phyloP scores from a whole-genome alignment of 2,888 invertebrate genomes.

The Mythimna loreyi region DNA sequence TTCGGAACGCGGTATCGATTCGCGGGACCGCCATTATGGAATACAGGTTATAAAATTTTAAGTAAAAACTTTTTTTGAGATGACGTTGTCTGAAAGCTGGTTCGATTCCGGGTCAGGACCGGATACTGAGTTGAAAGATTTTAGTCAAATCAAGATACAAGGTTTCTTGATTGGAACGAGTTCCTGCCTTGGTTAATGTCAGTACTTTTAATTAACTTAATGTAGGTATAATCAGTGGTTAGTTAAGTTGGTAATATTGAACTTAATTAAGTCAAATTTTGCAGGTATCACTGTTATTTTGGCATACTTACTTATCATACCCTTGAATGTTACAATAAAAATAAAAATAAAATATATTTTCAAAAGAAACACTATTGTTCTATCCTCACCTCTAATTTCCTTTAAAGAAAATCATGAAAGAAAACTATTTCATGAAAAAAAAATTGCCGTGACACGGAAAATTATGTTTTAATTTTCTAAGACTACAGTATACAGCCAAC shows the following conservation, averaged over 20 bases:
- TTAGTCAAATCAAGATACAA: slow-evolving; percentile 31
- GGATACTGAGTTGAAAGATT: slow-evolving; percentile 38
- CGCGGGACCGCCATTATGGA: slow-evolving; percentile 69
- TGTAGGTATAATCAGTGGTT: slow-evolving; percentile 8
- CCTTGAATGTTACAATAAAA: no score
- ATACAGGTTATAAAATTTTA: slow-evolving; percentile 59
- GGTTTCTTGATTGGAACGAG: slow-evolving; percentile 39
- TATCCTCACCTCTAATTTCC: not conserved
- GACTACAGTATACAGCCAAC: slow-evolving; percentile 4
- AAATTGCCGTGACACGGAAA: not conserved
- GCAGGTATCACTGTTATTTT: not conserved
- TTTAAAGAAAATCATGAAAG: not conserved
- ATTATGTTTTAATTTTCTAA: slow-evolving; percentile 22
- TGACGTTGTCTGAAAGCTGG: slow-evolving; percentile 49
- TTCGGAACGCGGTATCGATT: slow-evolving; percentile 88
- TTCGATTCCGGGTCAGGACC: slow-evolving; percentile 64
- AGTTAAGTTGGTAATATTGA: slow-evolving; percentile 4
- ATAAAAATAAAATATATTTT: not conserved
- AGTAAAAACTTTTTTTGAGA: slow-evolving; percentile 47
- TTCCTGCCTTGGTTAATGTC: slow-evolving; percentile 33
- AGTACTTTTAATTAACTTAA: slow-evolving; percentile 18
- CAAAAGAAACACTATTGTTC: not conserved
- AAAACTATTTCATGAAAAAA: slow-evolving; percentile 11
- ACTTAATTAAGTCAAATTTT: slow-evolving; percentile 4
- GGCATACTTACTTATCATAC: no score